Percentiles rank a stretch among this genome's conserved stretches.
phyloP scores from a whole-genome alignment of 2,888 invertebrate species.

The Drosophila mimetica region DNA sequence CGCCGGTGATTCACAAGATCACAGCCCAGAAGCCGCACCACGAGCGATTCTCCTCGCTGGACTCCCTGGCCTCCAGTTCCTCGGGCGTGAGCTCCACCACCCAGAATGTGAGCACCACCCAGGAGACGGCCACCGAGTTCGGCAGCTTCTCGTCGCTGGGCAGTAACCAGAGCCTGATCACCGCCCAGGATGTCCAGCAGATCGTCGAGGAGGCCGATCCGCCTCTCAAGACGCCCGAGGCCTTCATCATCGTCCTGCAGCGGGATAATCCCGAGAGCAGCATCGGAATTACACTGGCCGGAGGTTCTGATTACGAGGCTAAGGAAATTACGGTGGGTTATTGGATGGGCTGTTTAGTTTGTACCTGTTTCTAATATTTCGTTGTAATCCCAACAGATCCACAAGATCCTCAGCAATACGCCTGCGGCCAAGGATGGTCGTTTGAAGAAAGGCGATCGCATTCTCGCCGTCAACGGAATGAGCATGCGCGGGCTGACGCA shows the following conservation, averaged over 20 bases:
- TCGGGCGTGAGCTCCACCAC: slow-evolving; percentile 84
- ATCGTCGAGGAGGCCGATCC: slow-evolving; percentile 89
- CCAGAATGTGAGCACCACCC: slow-evolving; percentile 83
- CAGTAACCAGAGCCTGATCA: slow-evolving; percentile 84
- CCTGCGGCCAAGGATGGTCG: slow-evolving; percentile 94
- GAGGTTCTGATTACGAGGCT: slow-evolving; percentile 95
- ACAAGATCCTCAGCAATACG: slow-evolving; percentile 93
- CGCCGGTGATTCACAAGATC: slow-evolving; percentile 36
- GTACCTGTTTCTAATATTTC: not conserved
- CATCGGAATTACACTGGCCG: slow-evolving; percentile 94
- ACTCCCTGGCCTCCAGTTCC: slow-evolving; percentile 84
- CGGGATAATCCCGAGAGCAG: slow-evolving; percentile 89
- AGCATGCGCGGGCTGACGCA: slow-evolving; percentile 93
- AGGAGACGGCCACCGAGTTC: slow-evolving; percentile 84
- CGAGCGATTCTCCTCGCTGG: slow-evolving; percentile 84
- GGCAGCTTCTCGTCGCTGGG: slow-evolving; percentile 85
- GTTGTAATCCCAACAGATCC: slow-evolving; percentile 87
- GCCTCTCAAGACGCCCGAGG: slow-evolving; percentile 87
- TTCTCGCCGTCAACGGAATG: slow-evolving; percentile 94
- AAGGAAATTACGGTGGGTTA: slow-evolving; percentile 93
- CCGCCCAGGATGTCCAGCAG: slow-evolving; percentile 86
- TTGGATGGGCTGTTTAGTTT: accelerated
- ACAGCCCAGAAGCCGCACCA: slow-evolving; percentile 77
- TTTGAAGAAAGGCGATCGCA: slow-evolving; percentile 93
- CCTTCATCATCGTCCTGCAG: slow-evolving; percentile 88